Conservation (phyloP, 2,888 invertebrate species). For the Hypercompe scribonia region DNA sequence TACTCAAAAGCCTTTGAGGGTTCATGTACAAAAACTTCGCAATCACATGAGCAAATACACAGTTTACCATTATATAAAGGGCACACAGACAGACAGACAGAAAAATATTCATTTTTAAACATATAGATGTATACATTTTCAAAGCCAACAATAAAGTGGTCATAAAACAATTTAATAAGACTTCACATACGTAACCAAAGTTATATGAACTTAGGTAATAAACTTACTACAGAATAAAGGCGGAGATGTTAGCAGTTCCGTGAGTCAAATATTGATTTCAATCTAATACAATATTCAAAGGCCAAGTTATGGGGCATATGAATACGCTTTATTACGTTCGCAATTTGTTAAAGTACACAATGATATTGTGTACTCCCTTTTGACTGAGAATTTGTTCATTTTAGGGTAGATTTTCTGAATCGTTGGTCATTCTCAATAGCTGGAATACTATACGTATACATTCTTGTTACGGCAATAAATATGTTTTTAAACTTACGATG, state of each 20-base stretch:
- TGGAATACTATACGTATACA: no score
- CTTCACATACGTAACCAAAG: background rate
- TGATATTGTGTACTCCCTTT: background rate
- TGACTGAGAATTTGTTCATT: background rate
- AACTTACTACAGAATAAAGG: constrained; percentile 1
- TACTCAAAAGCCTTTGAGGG: no score
- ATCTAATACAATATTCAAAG: constrained; percentile 46
- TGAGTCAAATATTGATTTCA: constrained; percentile 49
- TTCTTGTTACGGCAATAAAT: no score
- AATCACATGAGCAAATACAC: no score
- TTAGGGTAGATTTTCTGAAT: background rate
- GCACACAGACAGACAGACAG: no score
- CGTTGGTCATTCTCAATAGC: no score
- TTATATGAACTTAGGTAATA: constrained; percentile 3
- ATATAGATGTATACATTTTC: background rate
- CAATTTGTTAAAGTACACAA: constrained; percentile 1
- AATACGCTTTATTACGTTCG: constrained; percentile 23
- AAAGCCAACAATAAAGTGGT: background rate
- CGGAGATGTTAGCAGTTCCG: constrained; percentile 35
- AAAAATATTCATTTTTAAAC: no score
- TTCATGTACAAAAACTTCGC: no score
- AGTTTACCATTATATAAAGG: no score
- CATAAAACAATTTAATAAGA: background rate
- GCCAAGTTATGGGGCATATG: constrained; percentile 33
- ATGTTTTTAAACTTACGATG: no score